Base-by-base conservation (phyloP, 2,113 vertebrate species). In the Synchiropus splendidus region DNA sequence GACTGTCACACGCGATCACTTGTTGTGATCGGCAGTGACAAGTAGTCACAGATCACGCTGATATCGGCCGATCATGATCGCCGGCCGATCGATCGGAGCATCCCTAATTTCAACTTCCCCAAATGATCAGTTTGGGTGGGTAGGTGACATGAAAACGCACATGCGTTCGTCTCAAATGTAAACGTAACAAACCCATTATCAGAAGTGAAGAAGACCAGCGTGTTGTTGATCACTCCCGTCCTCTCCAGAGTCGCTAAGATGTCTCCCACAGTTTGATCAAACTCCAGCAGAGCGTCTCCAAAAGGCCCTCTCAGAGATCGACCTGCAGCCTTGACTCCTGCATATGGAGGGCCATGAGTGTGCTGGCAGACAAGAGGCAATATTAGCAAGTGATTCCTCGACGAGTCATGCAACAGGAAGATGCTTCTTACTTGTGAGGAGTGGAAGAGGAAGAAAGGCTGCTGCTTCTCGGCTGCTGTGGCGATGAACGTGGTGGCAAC, bases 341-440 rank as follows among this genome's bases (percentile, higher is more conserved):
- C 86, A 58, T 87, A 98, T 71, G 96, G 93, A 1, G 94, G 94
- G 71, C 95, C 92, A 79, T 98, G 94, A 1, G 94, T 96, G 40
- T 97, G 94, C 94, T 98, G 70, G 13, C 41, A 14, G 2, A 39
- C n/a, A 12, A 2, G 37, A 17, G 1, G 42, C n/a, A 3, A 10
- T 12, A 4, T 16, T 12, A n/a, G n/a, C n/a, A n/a, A n/a, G n/a
- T n/a, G n/a, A n/a, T n/a, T n/a, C n/a, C n/a, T n/a, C 3, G 12
- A 39, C 10, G 18, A 1, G 36, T 9, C 10, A 15, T 5, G 11
- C 12, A 32, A n/a, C 12, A 1, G 16, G 11, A 12, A 3, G 16
- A 32, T 5, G 2, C 6, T 6, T 18, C 17, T 15, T 72, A 96
- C 93, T 0, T 98, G 91, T 8, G 93, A 88, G 0, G 95, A 90